Base-by-base conservation (phyloP, 2,888 invertebrate species). In the Alitta virens region DNA sequence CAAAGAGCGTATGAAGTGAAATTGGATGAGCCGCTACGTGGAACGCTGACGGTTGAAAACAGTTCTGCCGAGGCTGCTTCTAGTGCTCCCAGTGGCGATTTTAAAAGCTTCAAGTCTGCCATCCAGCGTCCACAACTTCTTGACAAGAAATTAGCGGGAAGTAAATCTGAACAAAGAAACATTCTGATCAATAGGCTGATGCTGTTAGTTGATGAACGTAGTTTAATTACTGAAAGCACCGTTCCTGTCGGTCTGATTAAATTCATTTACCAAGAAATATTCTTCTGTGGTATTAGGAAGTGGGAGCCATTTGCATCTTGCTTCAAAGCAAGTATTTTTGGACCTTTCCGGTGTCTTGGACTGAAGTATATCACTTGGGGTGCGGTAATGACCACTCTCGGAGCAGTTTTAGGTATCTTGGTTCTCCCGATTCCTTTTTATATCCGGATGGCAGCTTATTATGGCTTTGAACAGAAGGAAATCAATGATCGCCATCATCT, bases 241-340 rank as follows among this genome's bases (percentile, higher is more conserved):
- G 65, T 65, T 24, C 69, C 69, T 3, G 62, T 67, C 24, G 68
- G 69, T 1, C 33, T 67, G 24, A 50, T 66, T 43, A 60, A 55
- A 7, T 66, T 60, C 54, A 18, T 68, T 23, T 65, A 62, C 49
- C 57, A 64, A n/a, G 65, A 61, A n/a, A 42, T 69, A 27, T 40
- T 68, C 27, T 52, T 51, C n/a, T 69, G 69, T 49, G 61, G 66
- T 18, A 27, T 56, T 14, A 38, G 33, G 26, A 25, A 52, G 16
- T 26, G 61, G 21, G 66, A 69, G 27, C 68, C 69, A 7, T 65
- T 69, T 58, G 40, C 40, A 27, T 59, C 68, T 9, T 69, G 68
- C 52, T 69, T 66, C 50, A 24, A 43, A 1, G 59, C 66, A 55
- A 66, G 66, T 52, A 40, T 69, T 23, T 33, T 64, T 18, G 69